Evolutionary conservation across 2,797 vertebrate species (phyloP).

Genomic region (Pogonophryne albipinna): DNA sequence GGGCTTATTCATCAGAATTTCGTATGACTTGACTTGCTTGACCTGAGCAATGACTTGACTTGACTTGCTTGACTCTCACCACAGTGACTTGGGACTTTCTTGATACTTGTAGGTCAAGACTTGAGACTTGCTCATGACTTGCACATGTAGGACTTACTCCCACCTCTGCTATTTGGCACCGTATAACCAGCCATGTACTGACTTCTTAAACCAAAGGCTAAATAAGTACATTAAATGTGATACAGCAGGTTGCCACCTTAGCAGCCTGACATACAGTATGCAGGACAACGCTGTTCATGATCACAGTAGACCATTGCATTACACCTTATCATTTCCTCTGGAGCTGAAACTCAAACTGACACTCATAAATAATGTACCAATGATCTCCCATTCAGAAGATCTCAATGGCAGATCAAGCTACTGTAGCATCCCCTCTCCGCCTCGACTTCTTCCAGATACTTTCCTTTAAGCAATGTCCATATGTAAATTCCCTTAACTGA

Average conservation of each 20-base stretch:
- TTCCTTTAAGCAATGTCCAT: constrained; percentile 50
- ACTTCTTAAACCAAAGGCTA: background rate
- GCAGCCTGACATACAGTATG: constrained; percentile 61
- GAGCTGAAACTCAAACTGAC: constrained; percentile 82
- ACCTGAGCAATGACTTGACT: too few species aligned
- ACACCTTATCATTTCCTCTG: constrained; percentile 87
- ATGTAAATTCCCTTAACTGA: constrained; percentile 54
- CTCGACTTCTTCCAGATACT: constrained; percentile 34
- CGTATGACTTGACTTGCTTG: too few species aligned
- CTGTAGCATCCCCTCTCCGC: constrained; percentile 58
- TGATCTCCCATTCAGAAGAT: constrained; percentile 82
- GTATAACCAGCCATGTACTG: background rate
- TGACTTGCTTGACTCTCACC: too few species aligned
- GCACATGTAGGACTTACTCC: too few species aligned
- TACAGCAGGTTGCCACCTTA: constrained; percentile 64
- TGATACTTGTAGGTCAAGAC: too few species aligned
- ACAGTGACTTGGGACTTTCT: too few species aligned
- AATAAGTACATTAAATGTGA: constrained; percentile 8
- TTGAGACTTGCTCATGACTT: too few species aligned
- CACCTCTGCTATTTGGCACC: background rate
- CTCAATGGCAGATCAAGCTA: constrained; percentile 77
- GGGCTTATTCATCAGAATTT: too few species aligned
- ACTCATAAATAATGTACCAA: constrained; percentile 85
- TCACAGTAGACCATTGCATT: constrained; percentile 83
- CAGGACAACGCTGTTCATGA: constrained; percentile 75